Base-by-base conservation (phyloP, 2,113 vertebrate genomes). In the Strix aluco region DNA sequence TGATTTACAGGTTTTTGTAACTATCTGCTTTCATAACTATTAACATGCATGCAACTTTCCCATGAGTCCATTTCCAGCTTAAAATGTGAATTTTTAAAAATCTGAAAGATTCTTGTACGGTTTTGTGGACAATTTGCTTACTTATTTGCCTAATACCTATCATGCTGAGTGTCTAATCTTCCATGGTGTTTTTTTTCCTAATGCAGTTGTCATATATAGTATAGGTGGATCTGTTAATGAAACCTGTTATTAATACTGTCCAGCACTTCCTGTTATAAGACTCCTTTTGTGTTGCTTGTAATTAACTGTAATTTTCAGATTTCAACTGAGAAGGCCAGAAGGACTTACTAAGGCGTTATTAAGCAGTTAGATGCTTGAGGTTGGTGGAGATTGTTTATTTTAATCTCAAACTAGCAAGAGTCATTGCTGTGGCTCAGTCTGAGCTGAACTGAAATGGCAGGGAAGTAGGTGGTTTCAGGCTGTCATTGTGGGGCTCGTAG, bases 231-330 rank as follows among this genome's bases (percentile, higher is more conserved):
- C 81, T 85, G 61, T 51, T 89, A 91, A 89, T 57, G 61, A 94
- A 95, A 84, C 61, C 84, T 92, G 30, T 91, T 89, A 96, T 92
- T 96, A 96, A 92, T 69, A 79, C 30, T 61, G 73, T 65, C 73
- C 84, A 91, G 44, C 10, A 26, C 62, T 96, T 97, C 94, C 94
- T 96, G 79, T 88, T 90, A 52, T 69, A 96, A 94, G 79, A 65
- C 49, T 94, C 10, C 30, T 90, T 93, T 96, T 94, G 73, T 96
- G 40, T 30, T 1, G 0, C 51, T 92, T 80, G 40, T 75, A 96
- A 94, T 96, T 92, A 92, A 61, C 66, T 79, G 21, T 82, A 95
- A 93, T 94, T 94, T 95, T 93, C 44, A 90, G 59, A 94, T 95
- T 95, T 96, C 49, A 82, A 32, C 81, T 93, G 62, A 73, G 81